These are phyloP conservation scores for Pandemis cinnamomeana DNA, from an alignment of 2,888 invertebrate species.

Conservation along the genomic window DNA sequence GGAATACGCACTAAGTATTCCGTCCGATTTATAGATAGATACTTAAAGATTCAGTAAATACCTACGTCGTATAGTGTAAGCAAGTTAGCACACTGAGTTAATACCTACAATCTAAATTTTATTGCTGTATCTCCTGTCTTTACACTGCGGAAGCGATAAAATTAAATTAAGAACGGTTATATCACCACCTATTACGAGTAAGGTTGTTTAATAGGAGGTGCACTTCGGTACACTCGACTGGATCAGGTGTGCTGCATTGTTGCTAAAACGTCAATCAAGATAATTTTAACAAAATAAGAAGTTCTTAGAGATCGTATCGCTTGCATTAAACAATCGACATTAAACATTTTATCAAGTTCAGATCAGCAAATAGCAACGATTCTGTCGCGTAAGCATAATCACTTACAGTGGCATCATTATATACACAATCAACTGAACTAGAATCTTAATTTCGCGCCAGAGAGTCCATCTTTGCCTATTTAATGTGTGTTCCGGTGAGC, in stretches of 20 bases:
- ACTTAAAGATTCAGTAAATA: too few species aligned
- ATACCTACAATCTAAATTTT: neutral
- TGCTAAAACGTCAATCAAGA: too few species aligned
- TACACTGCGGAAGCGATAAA: neutral
- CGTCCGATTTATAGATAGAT: too few species aligned
- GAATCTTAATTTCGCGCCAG: neutral
- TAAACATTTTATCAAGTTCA: neutral
- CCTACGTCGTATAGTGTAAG: neutral
- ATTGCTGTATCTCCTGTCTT: neutral
- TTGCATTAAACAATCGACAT: neutral
- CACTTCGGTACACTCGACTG: too few species aligned
- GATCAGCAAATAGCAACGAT: neutral
- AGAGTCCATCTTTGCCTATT: conserved; percentile 12
- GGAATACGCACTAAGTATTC: too few species aligned
- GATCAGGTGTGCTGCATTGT: too few species aligned
- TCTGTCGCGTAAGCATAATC: neutral
- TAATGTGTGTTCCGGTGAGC: conserved; percentile 30
- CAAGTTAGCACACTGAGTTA: neutral
- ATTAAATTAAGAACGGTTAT: neutral
- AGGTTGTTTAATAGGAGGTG: too few species aligned
- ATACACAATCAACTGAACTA: neutral
- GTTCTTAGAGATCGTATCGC: neutral
- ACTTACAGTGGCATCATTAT: neutral
- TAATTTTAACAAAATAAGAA: too few species aligned
- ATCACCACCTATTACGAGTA: neutral